These are phyloP conservation scores for Brachyhypopomus gauderio DNA, from an alignment of 2,113 vertebrate species.

Conservation along the genomic window DNA sequence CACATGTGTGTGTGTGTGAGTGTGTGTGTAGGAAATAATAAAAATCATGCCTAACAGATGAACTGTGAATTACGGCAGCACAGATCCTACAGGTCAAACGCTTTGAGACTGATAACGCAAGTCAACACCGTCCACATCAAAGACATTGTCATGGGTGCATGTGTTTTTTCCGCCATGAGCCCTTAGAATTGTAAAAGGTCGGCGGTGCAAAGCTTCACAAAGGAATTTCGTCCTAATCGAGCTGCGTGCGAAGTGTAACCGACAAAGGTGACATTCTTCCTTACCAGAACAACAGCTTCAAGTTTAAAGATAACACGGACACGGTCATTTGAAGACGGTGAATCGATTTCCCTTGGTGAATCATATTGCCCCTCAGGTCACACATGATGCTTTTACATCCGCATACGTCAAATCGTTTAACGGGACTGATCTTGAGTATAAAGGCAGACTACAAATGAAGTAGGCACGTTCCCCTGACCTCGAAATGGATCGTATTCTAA, in stretches of 20 bases:
- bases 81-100: conserved; percentile 14
- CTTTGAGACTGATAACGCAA: conserved; percentile 18
- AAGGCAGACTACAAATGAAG: background rate
- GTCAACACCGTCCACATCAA: conserved; percentile 10
- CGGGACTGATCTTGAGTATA: conserved; percentile 14
- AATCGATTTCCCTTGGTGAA: conserved; percentile 71
- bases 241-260: conserved; percentile 35
- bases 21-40: no score
- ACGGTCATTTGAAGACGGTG: conserved; percentile 74
- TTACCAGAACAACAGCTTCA: conserved; percentile 73
- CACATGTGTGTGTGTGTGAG: background rate
- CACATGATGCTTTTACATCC: conserved; percentile 71
- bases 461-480: conserved; percentile 29
- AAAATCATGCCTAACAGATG: background rate
- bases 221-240: conserved; percentile 42
- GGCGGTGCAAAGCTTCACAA: background rate
- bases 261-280: conserved; percentile 71
- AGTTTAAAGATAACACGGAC: conserved; percentile 76
- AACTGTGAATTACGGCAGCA: conserved; percentile 15
- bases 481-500: no score
- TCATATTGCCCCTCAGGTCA: conserved; percentile 64
- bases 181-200: conserved; percentile 15
- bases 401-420: conserved; percentile 57
- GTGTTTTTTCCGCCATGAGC: background rate
- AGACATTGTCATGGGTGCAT: background rate